Conservation (phyloP, 2,888 invertebrate genomes). For the Hirtodrosophila histrioides region DNA sequence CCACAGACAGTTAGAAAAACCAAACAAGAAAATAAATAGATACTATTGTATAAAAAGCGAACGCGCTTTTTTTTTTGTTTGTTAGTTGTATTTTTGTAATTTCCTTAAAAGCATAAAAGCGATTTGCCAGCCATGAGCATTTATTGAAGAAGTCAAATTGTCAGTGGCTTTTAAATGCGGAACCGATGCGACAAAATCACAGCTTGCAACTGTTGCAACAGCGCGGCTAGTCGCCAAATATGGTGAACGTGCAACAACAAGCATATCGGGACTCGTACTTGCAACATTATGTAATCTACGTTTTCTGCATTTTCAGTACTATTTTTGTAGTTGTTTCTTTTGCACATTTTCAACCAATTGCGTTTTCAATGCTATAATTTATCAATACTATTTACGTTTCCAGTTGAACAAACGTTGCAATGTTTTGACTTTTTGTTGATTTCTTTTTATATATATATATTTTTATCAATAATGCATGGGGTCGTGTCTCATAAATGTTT, state of each 20-base stretch:
- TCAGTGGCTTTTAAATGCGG: constrained; percentile 65
- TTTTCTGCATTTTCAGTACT: constrained; percentile 27
- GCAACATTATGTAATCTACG: constrained; percentile 56
- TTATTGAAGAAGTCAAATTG: constrained; percentile 47
- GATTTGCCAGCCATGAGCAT: constrained; percentile 66
- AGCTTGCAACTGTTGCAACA: constrained; percentile 57
- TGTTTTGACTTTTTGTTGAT: neutral
- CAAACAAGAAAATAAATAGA: constrained; percentile 2
- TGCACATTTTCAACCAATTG: constrained; percentile 26
- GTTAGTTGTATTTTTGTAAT: constrained; percentile 43
- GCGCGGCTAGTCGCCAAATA: constrained; percentile 48
- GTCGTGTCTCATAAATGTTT: constrained; percentile 49
- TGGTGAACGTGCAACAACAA: constrained; percentile 43
- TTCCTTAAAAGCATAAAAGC: constrained; percentile 78
- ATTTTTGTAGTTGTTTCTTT: constrained; percentile 13
- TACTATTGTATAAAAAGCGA: constrained; percentile 7
- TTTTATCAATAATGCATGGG: constrained; percentile 61
- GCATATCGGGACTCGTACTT: constrained; percentile 35
- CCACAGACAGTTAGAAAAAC: constrained; percentile 24
- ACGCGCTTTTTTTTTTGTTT: constrained; percentile 23
- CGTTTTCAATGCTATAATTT: constrained; percentile 60
- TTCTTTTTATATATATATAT: too few species aligned
- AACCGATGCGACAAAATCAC: constrained; percentile 60
- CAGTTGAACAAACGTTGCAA: constrained; percentile 31
- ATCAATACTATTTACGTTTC: constrained; percentile 35